Percentiles rank a stretch among this genome's conserved stretches.
phyloP scores from a whole-genome alignment of 2,797 vertebrate species.

The Coregonus ussuriensis region DNA sequence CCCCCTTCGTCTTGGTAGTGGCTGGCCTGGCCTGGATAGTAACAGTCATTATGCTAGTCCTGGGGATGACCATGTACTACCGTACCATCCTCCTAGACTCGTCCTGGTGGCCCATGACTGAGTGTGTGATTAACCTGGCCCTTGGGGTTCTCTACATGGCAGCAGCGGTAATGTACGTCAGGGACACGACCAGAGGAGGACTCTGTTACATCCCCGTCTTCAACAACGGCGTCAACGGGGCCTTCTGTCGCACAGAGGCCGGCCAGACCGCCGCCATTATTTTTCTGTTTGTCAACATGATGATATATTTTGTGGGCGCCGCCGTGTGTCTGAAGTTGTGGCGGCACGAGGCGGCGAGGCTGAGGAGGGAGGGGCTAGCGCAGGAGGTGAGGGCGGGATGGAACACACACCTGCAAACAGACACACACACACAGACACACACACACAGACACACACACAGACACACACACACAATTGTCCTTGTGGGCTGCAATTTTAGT shows the following conservation, averaged over 20 bases:
- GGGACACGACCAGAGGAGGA: slow-evolving; percentile 89
- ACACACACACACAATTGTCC: neutral
- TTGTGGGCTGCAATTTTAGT: neutral
- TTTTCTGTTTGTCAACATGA: slow-evolving; percentile 87
- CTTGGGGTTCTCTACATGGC: slow-evolving; percentile 85
- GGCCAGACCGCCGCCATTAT: slow-evolving; percentile 90
- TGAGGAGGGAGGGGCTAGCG: slow-evolving; percentile 73
- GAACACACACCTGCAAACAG: too few relatives aligned
- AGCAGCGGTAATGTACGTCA: slow-evolving; percentile 86
- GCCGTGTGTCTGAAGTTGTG: slow-evolving; percentile 88
- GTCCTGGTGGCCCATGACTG: slow-evolving; percentile 92
- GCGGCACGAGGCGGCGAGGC: slow-evolving; percentile 87
- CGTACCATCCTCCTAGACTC: slow-evolving; percentile 92
- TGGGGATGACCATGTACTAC: slow-evolving; percentile 94
- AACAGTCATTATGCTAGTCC: slow-evolving; percentile 86
- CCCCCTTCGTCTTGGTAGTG: slow-evolving; percentile 87
- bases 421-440: neutral
- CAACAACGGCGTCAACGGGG: slow-evolving; percentile 82
- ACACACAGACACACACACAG: neutral
- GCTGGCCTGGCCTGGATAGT: slow-evolving; percentile 87
- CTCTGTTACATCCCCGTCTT: slow-evolving; percentile 88
- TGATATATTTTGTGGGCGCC: slow-evolving; percentile 85
- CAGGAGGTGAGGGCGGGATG: slow-evolving; percentile 76
- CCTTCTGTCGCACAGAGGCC: slow-evolving; percentile 89
- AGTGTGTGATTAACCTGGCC: slow-evolving; percentile 85